These are phyloP conservation scores for Spicauda simplicius DNA, from an alignment of 2,888 invertebrate species.

Conservation along the genomic window DNA sequence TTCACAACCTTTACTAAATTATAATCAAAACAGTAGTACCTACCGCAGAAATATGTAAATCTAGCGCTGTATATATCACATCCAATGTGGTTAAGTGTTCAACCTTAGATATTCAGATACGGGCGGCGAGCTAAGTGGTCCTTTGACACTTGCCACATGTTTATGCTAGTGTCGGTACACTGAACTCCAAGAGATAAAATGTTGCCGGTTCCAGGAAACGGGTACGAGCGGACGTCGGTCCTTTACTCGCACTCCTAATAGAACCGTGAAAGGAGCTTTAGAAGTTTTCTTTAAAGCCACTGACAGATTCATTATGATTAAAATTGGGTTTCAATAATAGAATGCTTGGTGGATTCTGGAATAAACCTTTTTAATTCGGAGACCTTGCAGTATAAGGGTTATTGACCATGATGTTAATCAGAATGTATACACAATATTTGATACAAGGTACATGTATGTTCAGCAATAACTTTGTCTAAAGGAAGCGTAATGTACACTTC, in stretches of 20 bases:
- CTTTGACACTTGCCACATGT: constrained; percentile 51
- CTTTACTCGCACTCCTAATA: constrained; percentile 51
- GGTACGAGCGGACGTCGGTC: constrained; percentile 58
- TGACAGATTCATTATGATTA: constrained; percentile 14
- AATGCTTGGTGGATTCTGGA: too few relatives aligned
- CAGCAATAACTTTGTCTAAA: too few relatives aligned
- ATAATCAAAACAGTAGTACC: too few relatives aligned
- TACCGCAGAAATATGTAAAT: background rate
- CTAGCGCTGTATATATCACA: background rate
- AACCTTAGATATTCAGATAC: background rate
- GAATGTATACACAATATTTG: too few relatives aligned
- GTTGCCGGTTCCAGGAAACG: constrained; percentile 70
- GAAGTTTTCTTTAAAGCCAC: constrained; percentile 2
- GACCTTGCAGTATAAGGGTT: too few relatives aligned
- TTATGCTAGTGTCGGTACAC: constrained; percentile 65
- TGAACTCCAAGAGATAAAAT: constrained; percentile 70
- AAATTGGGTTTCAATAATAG: background rate
- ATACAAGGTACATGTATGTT: too few relatives aligned
- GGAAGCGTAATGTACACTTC: too few relatives aligned
- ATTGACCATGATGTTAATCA: too few relatives aligned
- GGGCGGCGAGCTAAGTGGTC: constrained; percentile 41
- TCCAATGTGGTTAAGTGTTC: background rate
- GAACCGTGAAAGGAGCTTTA: constrained; percentile 41
- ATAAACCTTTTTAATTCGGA: too few relatives aligned
- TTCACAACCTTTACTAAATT: too few relatives aligned